A percentile compares a stretch with the other conserved stretches of the same genome.
Conservation (phyloP, 1,140 invertebrate species). For the Bombus turneri region DNA sequence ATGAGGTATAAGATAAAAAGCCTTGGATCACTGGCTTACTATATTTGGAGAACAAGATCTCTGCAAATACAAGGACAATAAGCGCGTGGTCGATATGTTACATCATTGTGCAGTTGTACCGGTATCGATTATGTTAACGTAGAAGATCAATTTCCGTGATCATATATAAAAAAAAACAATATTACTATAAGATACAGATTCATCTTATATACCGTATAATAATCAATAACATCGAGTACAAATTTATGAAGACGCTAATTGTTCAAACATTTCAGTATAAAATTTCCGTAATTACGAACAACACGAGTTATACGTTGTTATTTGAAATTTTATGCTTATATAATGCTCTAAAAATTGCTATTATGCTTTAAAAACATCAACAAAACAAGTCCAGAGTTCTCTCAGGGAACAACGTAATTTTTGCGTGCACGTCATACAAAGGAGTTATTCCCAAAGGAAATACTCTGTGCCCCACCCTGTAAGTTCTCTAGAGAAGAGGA, state of each 20-base stretch:
- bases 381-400: neutral
- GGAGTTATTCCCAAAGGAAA: constrained; percentile 3
- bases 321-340: neutral
- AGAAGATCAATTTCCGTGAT: constrained; percentile 22
- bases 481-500: neutral
- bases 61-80: constrained; percentile 43
- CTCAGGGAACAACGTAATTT: neutral
- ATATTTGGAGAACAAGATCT: constrained; percentile 45
- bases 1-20: neutral
- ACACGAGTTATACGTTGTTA: neutral
- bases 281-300: neutral
- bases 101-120: constrained; percentile 20
- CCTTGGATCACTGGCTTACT: constrained; percentile 1
- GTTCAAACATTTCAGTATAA: neutral
- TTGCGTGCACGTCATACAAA: neutral
- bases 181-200: neutral
- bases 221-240: neutral
- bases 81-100: constrained; percentile 38
- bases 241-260: neutral
- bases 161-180: neutral
- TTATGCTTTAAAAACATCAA: neutral
- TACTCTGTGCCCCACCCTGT: neutral
- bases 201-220: neutral
- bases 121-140: constrained; percentile 29
- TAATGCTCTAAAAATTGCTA: neutral